phyloP scores from a whole-genome alignment of 2,113 vertebrate genomes.

The Speoplatyrhinus poulsoni region DNA sequence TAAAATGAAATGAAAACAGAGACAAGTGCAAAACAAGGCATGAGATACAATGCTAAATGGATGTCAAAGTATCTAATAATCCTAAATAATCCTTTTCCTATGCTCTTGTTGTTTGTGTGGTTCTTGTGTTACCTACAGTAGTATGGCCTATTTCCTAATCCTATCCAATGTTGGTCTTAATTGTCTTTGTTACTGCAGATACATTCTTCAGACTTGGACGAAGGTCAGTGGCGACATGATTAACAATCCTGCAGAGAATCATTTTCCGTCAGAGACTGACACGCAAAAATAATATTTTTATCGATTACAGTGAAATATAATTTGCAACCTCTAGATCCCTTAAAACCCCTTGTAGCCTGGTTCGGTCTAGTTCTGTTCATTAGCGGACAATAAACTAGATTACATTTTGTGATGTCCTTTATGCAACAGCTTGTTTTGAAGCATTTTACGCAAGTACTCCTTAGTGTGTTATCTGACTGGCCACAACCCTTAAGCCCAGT shows the following conservation, averaged over 20 bases:
- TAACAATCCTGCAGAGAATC: no score
- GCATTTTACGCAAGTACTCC: conserved; percentile 8
- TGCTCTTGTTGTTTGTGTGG: background rate
- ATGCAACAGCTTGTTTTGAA: background rate
- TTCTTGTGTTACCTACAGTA: background rate
- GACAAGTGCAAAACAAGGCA: background rate
- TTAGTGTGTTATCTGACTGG: background rate
- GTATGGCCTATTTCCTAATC: background rate
- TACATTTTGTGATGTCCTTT: conserved; percentile 6
- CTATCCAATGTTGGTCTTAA: background rate
- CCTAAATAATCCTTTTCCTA: no score
- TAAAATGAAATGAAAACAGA: conserved; percentile 2
- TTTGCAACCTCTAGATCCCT: background rate
- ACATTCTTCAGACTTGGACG: background rate
- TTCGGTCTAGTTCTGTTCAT: background rate
- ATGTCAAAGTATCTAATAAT: no score
- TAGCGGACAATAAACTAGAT: no score
- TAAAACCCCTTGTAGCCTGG: background rate
- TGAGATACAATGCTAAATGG: background rate
- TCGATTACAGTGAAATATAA: no score
- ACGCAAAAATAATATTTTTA: no score
- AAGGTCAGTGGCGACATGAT: background rate
- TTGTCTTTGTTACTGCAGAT: background rate
- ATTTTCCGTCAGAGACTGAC: background rate
- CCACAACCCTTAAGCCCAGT: conserved; percentile 13